phyloP scores from a whole-genome alignment of 2,113 vertebrate genomes.

The Sisor rabdophorus region DNA sequence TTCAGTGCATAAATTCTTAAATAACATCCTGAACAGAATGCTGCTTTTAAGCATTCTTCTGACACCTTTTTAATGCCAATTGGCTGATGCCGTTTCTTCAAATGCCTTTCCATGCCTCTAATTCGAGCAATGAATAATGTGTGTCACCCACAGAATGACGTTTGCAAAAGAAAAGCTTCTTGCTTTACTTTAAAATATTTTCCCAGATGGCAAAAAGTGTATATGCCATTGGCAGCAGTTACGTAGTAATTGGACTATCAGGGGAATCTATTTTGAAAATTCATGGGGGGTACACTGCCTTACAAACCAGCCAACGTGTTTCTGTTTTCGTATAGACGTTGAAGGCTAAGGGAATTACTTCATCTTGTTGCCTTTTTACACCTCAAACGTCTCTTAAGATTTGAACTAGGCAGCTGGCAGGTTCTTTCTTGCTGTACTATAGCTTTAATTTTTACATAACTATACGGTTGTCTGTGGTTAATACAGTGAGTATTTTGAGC shows the following conservation, averaged over 20 bases:
- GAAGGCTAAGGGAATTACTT: background rate
- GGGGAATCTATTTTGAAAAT: background rate
- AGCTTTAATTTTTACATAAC: background rate
- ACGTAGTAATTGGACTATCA: constrained; percentile 3
- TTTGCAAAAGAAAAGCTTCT: constrained; percentile 2
- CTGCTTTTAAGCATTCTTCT: background rate
- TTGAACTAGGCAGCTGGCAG: too few species aligned
- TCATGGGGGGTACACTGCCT: background rate
- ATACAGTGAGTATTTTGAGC: background rate
- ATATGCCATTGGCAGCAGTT: constrained; percentile 4
- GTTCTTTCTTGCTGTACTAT: background rate
- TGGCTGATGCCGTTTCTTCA: too few species aligned
- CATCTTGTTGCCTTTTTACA: background rate
- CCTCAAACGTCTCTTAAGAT: background rate
- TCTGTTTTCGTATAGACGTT: background rate
- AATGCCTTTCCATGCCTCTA: background rate
- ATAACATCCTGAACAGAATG: background rate
- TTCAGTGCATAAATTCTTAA: background rate
- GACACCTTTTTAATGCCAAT: background rate
- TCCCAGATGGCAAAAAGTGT: constrained; percentile 26
- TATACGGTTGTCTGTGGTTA: background rate
- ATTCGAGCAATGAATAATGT: background rate
- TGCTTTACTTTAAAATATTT: constrained; percentile 20
- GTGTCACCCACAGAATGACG: constrained; percentile 44
- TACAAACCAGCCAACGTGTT: background rate